Evolutionary conservation across 2,888 invertebrate species (phyloP).

Genomic region (Aphidoletes aphidimyza): DNA sequence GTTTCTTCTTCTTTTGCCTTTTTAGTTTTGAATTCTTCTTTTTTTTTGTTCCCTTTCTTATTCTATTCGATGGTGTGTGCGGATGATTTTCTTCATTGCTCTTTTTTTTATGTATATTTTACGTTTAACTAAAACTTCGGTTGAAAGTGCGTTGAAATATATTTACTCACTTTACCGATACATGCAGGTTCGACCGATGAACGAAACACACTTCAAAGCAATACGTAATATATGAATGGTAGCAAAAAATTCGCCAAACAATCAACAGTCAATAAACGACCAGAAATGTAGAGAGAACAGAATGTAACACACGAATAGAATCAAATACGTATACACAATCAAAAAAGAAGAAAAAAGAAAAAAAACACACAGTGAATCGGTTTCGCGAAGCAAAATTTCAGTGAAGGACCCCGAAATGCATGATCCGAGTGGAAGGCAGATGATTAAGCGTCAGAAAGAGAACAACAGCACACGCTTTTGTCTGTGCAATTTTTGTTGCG

Average conservation of each 20-base stretch:
- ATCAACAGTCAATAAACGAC: slow-evolving; percentile 17
- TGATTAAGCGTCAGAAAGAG: background rate
- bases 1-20: background rate
- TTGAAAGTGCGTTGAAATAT: slow-evolving; percentile 35
- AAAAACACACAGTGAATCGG: too few relatives aligned
- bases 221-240: slow-evolving; percentile 7
- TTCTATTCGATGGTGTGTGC: background rate
- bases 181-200: too few relatives aligned
- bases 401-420: background rate
- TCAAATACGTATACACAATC: too few relatives aligned
- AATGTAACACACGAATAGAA: too few relatives aligned
- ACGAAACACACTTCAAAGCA: background rate
- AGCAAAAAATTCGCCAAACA: slow-evolving; percentile 47
- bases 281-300: too few relatives aligned
- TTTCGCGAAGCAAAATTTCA: too few relatives aligned
- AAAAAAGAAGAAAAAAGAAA: too few relatives aligned
- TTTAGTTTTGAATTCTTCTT: background rate
- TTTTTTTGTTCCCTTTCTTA: background rate
- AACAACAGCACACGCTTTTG: background rate
- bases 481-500: background rate
- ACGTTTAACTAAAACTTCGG: background rate
- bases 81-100: background rate
- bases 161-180: slow-evolving; percentile 48
- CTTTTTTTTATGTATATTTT: too few relatives aligned
- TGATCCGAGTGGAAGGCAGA: background rate